Evolutionary conservation across 2,113 vertebrate species (phyloP), one percentile per base, ranked within the genome.

Genomic region (Boulengeromyrus knoepffleri): DNA sequence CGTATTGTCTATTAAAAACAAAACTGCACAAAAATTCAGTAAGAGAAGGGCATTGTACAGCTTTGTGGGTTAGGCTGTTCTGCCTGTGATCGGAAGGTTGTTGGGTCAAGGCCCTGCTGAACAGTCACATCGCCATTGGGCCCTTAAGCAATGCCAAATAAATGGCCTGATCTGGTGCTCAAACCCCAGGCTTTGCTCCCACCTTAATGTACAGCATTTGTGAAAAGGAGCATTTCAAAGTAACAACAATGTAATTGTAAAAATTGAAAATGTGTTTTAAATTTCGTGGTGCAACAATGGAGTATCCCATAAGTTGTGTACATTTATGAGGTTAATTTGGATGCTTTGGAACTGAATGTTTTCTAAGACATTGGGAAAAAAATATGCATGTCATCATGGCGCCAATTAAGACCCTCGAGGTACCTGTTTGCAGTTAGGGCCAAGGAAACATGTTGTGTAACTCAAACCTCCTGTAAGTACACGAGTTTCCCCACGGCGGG

Each of bases 361-460:
- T 70, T 70, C 10, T 1, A 46, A 47, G 42, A 8, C 74, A 19
- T 70, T 10, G 5, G 39, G 39, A 47, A 74, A 47, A 66, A 88
- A 46, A 49, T 21, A 17, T 85, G 83, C 83, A n/a, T 47, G 58
- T 50, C 19, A 88, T 77, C 46, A 36, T n/a, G 66, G n/a, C 9
- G 0, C 58, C 42, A 46, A 85, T 86, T 88, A 47, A 53, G 58
- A 17, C 45, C 66, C 49, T 56, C 62, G 27, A 47, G 46, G 45
- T 74, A 56, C 47, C 36, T 89, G 91, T 90, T 89, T 15, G 31
- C 12, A 90, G 91, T 27, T 47, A 2, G 85, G 85, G 91, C 91
- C 91, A 62, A 89, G 88, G 91, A 86, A 91, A 87, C 90, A 45
- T 77, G 58, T 91, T 93, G 92, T 93, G 95, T 93, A 94, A 95